Conservation (phyloP, 2,888 invertebrate species). For the Sicus ferrugineus region DNA sequence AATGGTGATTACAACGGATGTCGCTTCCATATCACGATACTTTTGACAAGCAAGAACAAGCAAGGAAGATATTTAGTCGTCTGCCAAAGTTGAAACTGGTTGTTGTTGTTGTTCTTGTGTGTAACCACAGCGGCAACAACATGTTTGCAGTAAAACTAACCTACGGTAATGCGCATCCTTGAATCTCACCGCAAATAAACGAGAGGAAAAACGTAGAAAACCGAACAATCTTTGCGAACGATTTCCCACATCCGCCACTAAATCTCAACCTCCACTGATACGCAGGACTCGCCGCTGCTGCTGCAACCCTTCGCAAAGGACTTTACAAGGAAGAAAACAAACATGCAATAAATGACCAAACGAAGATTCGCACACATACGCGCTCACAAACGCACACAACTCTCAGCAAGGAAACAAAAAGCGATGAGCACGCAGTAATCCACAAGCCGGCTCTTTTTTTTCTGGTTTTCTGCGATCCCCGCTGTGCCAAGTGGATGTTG, state of each 20-base stretch:
- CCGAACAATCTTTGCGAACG: conserved; percentile 3
- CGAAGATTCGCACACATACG: neutral
- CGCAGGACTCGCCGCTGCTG: neutral
- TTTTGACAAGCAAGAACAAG: too few species aligned
- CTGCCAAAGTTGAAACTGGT: too few species aligned
- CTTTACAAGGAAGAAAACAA: neutral
- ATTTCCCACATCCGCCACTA: conserved; percentile 18
- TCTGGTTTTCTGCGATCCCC: conserved; percentile 13
- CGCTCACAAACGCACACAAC: neutral
- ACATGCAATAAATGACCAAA: conserved; percentile 3
- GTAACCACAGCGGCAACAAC: too few species aligned
- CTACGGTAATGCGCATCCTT: conserved; percentile 5
- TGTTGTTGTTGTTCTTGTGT: too few species aligned
- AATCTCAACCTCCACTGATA: neutral
- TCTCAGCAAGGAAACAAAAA: neutral
- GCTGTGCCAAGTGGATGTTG: conserved; percentile 50
- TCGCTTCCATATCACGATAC: too few species aligned
- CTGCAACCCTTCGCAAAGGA: neutral
- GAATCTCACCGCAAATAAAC: neutral
- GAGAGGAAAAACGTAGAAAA: neutral
- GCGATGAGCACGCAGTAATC: neutral
- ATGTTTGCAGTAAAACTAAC: neutral
- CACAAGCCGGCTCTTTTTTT: conserved; percentile 12
- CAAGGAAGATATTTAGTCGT: too few species aligned
- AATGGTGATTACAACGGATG: too few species aligned